Base-by-base conservation (phyloP, 2,797 vertebrate genomes). In the Peromyscus melanophrys region DNA sequence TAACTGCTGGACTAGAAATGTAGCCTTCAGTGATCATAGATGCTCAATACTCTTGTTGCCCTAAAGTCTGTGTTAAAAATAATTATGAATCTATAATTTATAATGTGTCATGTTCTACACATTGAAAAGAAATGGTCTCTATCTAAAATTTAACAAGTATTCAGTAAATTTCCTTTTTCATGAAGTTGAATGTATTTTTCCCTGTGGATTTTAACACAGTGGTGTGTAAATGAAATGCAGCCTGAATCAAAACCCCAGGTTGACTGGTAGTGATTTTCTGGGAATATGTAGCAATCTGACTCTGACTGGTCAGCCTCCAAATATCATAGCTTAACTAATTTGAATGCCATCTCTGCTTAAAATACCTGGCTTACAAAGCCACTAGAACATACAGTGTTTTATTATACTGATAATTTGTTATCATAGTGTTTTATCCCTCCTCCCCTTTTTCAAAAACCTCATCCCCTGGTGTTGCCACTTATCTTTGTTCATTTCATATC, bases 71-170 rank as follows among this genome's bases (percentile, higher is more conserved):
- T 88, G 11, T 19, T 61, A 84, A 14, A 95, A 89, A 85, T 80
- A 69, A 85, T 57, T 69, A 65, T 43, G 16, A 94, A 81, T 63
- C 80, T 85, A n/a, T 25, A 57, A 85, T 97, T 92, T 21, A 77
- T 34, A 37, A 31, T 46, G 37, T 43, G 11, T 4, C 11, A 76
- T 77, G n/a, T 49, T 94, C 25, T 67, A 9, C 46, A 16, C 46
- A 34, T 77, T 87, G 71, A 73, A 89, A 92, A 85, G 21, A 89
- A 87, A 81, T 81, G 2, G 7, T 71, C 67, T 71, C 17, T 12
- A 9, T 9, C 11, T 19, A 49, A 61, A 83, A 11, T 65, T 37
- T 37, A 40, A 34, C 14, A 49, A 14, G 14, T 37, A 67, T 23
- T 63, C 31, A 76, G 52, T n/a, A 78, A 83, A 73, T 71, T 75